These are phyloP conservation scores for Pangasius mekongensis DNA, from an alignment of 2,797 vertebrate species.

Conservation along the genomic window DNA sequence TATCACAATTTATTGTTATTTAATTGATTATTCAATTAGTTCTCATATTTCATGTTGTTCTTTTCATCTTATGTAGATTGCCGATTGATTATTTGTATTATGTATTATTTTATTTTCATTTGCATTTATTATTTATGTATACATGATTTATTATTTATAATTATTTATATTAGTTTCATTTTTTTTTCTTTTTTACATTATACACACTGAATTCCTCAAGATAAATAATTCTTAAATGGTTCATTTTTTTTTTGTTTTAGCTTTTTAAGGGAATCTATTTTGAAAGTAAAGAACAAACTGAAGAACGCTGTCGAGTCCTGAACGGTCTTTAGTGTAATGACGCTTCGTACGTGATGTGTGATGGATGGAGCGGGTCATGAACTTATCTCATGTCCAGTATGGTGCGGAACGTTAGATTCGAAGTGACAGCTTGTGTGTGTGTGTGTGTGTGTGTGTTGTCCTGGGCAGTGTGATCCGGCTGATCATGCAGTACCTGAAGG, in stretches of 20 bases:
- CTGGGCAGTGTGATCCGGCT: constrained; percentile 88
- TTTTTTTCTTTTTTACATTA: background rate
- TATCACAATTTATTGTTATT: background rate
- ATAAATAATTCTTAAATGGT: no score
- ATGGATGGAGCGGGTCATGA: background rate
- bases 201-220: background rate
- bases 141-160: background rate
- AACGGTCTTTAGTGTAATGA: background rate
- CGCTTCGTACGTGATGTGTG: background rate
- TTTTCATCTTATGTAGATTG: background rate
- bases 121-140: background rate
- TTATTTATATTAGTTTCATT: background rate
- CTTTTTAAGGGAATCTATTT: background rate
- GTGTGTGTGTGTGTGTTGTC: background rate
- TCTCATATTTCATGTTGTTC: background rate
- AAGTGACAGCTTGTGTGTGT: background rate
- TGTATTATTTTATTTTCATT: background rate
- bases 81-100: background rate
- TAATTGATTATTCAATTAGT: background rate
- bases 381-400: background rate
- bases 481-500: constrained; percentile 98
- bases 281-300: background rate
- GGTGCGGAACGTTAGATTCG: background rate
- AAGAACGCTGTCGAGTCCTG: background rate
- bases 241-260: no score